Conservation (phyloP, 2,888 invertebrate species). For the Drepanosiphum platanoidis region DNA sequence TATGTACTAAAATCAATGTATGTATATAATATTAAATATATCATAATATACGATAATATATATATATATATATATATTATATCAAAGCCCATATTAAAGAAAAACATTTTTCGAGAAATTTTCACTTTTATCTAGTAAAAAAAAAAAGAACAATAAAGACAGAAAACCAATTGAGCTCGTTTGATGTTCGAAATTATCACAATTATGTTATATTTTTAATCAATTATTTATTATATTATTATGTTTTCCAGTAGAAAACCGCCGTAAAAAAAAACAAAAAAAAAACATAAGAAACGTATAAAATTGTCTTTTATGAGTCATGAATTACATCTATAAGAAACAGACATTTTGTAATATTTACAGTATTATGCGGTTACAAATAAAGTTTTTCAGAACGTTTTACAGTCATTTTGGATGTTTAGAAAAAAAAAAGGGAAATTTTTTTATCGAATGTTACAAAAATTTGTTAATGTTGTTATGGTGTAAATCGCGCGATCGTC, state of each 20-base stretch:
- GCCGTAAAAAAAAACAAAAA: conserved; percentile 8
- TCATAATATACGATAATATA: too few relatives aligned
- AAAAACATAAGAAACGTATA: conserved; percentile 56
- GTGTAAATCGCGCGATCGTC: background rate
- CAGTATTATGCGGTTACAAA: background rate
- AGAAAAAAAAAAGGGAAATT: background rate
- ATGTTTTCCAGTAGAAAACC: conserved; percentile 28
- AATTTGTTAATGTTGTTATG: background rate
- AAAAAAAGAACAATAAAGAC: background rate
- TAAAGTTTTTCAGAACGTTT: conserved; percentile 31
- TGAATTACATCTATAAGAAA: conserved; percentile 33
- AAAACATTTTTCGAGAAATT: conserved; percentile 41
- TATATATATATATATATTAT: background rate
- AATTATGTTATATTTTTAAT: conserved; percentile 35
- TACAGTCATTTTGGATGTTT: conserved; percentile 46
- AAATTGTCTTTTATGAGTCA: conserved; percentile 57
- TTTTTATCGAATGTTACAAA: background rate
- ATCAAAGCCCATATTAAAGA: conserved; percentile 21
- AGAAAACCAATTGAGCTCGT: conserved; percentile 53
- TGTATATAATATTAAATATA: background rate
- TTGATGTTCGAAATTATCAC: conserved; percentile 60
- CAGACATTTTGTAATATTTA: conserved; percentile 25
- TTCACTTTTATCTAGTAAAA: conserved; percentile 25
- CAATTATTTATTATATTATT: conserved; percentile 23
- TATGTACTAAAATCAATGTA: background rate